These are phyloP conservation scores for Erebia palarica DNA, from an alignment of 2,888 invertebrate species.

Conservation along the genomic window DNA sequence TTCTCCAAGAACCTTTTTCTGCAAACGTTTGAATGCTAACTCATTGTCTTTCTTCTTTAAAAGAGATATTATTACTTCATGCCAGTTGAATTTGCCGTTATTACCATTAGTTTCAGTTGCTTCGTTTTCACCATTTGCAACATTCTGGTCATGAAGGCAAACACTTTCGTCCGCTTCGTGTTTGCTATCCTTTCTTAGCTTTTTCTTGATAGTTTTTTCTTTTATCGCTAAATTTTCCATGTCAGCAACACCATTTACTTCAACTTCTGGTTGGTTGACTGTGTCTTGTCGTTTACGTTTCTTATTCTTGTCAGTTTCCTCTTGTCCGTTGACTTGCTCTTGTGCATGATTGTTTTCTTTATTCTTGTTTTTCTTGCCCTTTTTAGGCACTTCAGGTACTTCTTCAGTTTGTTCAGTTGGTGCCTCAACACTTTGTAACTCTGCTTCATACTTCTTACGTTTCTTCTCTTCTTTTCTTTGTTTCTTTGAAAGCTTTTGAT, in stretches of 20 bases:
- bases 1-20: constrained; percentile 88
- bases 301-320: constrained; percentile 65
- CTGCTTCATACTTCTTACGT: constrained; percentile 74
- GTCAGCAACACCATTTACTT: constrained; percentile 46
- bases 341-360: constrained; percentile 60
- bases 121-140: constrained; percentile 64
- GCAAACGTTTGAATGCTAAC: constrained; percentile 87
- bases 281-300: constrained; percentile 73
- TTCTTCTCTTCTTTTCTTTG: constrained; percentile 76
- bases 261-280: constrained; percentile 54
- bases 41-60: constrained; percentile 83
- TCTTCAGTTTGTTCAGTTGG: constrained; percentile 49
- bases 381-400: constrained; percentile 53
- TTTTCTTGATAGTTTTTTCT: constrained; percentile 64
- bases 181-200: constrained; percentile 54
- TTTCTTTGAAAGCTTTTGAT: constrained; percentile 66
- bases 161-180: constrained; percentile 60
- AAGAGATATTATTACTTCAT: constrained; percentile 73
- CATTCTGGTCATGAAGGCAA: constrained; percentile 75
- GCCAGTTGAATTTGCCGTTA: constrained; percentile 76
- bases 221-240: constrained; percentile 48
- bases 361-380: constrained; percentile 73
- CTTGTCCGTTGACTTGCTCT: constrained; percentile 41
- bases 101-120: constrained; percentile 52
- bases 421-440: constrained; percentile 65